phyloP scores from a whole-genome alignment of 2,888 invertebrate species.

The Eudasyphora cyanicolor region DNA sequence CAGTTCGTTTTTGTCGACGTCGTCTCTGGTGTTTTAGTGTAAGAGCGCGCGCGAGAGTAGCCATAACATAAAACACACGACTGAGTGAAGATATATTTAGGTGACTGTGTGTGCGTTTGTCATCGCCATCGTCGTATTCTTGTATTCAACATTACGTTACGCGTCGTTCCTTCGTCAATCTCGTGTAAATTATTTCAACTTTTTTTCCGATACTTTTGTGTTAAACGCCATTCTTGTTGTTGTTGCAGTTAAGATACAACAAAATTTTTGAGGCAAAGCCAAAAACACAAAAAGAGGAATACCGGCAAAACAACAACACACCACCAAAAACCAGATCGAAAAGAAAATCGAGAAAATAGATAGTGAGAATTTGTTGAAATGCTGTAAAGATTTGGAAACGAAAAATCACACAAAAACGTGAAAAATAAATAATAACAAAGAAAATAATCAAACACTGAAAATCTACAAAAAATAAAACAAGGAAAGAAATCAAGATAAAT shows the following conservation, averaged over 20 bases:
- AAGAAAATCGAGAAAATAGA: neutral
- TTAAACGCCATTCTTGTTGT: neutral
- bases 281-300: neutral
- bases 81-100: constrained; percentile 3
- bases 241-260: constrained; percentile 13
- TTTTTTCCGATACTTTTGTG: neutral
- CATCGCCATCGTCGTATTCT: constrained; percentile 14
- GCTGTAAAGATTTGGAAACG: no score
- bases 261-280: constrained; percentile 11
- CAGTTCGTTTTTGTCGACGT: constrained; percentile 26
- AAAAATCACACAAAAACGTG: neutral
- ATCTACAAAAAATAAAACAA: neutral
- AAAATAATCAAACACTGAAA: neutral
- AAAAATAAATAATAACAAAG: neutral
- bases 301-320: constrained; percentile 18
- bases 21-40: constrained; percentile 35
- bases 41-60: constrained; percentile 14
- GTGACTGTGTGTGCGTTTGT: constrained; percentile 25
- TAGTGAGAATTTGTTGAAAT: neutral
- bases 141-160: neutral
- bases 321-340: neutral
- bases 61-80: no score
- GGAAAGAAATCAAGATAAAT: constrained; percentile 2
- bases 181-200: constrained; percentile 25
- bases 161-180: neutral